Base-by-base conservation (phyloP, 2,797 vertebrate species). In the Brotogeris chrysoptera region DNA sequence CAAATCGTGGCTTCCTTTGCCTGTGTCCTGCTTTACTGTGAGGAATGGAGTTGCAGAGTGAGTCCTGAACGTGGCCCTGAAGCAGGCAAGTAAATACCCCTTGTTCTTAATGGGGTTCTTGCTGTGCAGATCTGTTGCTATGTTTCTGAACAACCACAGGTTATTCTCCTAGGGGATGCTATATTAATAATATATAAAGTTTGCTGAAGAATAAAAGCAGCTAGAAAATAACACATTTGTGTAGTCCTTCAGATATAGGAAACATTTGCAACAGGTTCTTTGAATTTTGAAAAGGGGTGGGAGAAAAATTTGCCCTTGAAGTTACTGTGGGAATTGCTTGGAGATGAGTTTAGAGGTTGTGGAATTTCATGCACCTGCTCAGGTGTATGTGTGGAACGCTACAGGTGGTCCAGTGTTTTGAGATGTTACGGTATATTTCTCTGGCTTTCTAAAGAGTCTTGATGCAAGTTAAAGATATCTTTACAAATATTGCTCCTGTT, bases 381-480 rank as follows among this genome's bases (percentile, higher is more conserved):
- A 60, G 81, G 86, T 66, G 91, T 59, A 69, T 44, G 83, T 65
- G 80, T 65, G 84, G 59, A 93, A 81, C 0, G 16, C 91, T 69
- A 3, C 59, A 30, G 66, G 5, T 68, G 57, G 64, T 92, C 7
- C 0, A 0, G 72, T 68, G 57, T 77, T 81, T 60, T 55, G 78
- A 55, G 91, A 83, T 20, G 49, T 96, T 80, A 60, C 0, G 0
- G 65, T 91, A 2, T 94, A 34, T 91, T 96, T 82, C 86, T 92
- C 49, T 93, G 92, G 86, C 90, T 95, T 94, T 92, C 79, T 89
- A 24, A 93, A 91, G 79, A 83, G 92, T 86, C 92, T 93, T 63
- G 64, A 76, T 85, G 69, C 20, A 20, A 93, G n/a, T 86, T 84
- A 71, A 84, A 95, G 83, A 88, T 86, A 49, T 86, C 91, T 89